phyloP scores from a whole-genome alignment of 2,113 vertebrate genomes.

The Colinus virginianus region DNA sequence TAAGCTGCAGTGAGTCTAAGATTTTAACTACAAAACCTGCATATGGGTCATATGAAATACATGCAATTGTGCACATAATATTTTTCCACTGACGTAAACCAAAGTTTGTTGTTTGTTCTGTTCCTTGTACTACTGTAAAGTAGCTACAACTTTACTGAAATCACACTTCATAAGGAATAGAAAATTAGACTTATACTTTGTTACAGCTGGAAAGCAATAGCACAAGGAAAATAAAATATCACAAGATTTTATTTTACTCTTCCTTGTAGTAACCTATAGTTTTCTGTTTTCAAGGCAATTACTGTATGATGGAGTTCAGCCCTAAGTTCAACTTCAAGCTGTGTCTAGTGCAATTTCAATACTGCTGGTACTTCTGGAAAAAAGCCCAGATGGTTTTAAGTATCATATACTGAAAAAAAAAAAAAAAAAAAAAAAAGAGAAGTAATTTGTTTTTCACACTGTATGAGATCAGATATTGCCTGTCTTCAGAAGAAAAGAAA shows the following conservation, averaged over 20 bases:
- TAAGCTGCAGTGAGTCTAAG: background rate
- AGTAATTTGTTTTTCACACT: background rate
- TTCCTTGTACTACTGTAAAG: background rate
- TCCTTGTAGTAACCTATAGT: background rate
- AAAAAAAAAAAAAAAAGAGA: background rate
- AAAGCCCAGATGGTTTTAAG: background rate
- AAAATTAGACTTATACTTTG: conserved; percentile 19
- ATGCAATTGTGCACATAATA: background rate
- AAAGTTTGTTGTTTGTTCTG: background rate
- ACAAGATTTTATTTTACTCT: conserved; percentile 25
- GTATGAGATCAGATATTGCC: background rate
- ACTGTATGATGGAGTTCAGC: conserved; percentile 41
- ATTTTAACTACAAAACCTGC: background rate
- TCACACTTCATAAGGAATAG: background rate
- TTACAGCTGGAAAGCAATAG: conserved; percentile 5
- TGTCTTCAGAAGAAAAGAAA: background rate
- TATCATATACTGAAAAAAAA: background rate
- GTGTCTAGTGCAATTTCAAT: conserved; percentile 4
- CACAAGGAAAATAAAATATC: conserved; percentile 13
- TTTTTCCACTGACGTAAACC: background rate
- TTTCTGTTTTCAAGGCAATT: conserved; percentile 40
- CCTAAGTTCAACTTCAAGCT: conserved; percentile 52
- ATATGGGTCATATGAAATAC: background rate
- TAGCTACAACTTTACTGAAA: conserved; percentile 4
- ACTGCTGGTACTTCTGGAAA: conserved; percentile 27